Percentiles rank a stretch among this genome's conserved stretches.
Evolutionary conservation across 2,888 invertebrate genomes (phyloP).

Genomic region (Allolobophora icterica): DNA sequence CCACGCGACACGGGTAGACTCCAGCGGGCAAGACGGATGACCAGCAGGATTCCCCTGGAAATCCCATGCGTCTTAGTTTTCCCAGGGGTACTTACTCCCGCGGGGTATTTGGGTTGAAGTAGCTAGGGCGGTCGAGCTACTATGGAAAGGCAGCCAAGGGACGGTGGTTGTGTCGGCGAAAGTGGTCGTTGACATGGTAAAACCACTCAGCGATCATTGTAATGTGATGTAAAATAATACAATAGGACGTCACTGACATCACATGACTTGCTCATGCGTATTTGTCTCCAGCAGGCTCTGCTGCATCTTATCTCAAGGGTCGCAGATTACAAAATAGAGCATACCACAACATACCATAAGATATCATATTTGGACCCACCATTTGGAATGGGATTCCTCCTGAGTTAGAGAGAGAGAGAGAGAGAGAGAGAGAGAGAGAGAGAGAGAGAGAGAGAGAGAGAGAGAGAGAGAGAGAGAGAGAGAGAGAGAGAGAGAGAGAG

Average conservation of each 20-base stretch:
- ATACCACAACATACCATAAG: too few species aligned
- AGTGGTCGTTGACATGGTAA: constrained; percentile 11
- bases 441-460: too few species aligned
- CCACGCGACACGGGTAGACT: neutral
- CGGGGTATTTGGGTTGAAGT: neutral
- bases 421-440: too few species aligned
- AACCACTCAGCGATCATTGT: neutral
- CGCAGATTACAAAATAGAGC: too few species aligned
- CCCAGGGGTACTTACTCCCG: neutral
- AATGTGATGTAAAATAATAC: neutral
- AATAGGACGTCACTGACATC: neutral
- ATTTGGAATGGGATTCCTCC: too few species aligned
- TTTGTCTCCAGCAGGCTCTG: too few species aligned
- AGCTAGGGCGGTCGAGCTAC: neutral
- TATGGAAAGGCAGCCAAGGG: neutral
- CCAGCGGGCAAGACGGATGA: neutral
- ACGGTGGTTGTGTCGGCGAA: neutral
- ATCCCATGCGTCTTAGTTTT: neutral
- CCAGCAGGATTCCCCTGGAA: neutral
- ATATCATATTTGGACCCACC: too few species aligned
- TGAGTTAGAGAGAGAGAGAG: too few species aligned
- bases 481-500: too few species aligned
- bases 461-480: too few species aligned
- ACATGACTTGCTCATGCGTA: too few species aligned
- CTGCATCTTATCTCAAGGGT: too few species aligned